Evolutionary conservation across 2,888 invertebrate genomes (phyloP).

Genomic region (Tromatobia lineatoria): DNA sequence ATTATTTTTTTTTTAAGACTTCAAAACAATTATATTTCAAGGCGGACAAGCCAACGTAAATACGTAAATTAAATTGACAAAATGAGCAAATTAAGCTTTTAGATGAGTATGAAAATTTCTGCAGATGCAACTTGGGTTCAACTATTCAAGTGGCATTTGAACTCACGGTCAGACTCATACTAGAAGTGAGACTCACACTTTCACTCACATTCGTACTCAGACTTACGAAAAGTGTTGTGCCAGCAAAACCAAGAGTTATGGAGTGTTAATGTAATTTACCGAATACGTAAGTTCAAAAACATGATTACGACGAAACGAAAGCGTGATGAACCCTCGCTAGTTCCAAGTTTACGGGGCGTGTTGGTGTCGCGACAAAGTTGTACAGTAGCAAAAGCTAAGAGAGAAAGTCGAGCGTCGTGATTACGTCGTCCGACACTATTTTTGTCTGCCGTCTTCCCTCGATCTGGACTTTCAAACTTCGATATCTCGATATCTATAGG

Average conservation of each 20-base stretch:
- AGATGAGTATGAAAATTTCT: background rate
- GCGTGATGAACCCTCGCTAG: background rate
- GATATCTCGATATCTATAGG: background rate
- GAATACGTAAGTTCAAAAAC: slow-evolving; percentile 1
- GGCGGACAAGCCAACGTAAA: too few relatives aligned
- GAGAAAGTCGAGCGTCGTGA: slow-evolving; percentile 15
- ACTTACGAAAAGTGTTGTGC: slow-evolving; percentile 13
- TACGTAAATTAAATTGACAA: background rate
- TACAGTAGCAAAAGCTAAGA: slow-evolving; percentile 1
- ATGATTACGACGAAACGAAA: slow-evolving; percentile 23
- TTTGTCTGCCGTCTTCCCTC: background rate
- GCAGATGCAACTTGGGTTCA: background rate
- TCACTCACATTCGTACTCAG: too few relatives aligned
- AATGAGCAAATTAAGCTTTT: background rate
- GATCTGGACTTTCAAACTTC: background rate
- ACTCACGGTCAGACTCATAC: too few relatives aligned
- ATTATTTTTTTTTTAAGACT: too few relatives aligned
- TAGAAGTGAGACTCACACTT: too few relatives aligned
- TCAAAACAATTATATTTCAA: too few relatives aligned
- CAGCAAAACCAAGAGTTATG: slow-evolving; percentile 33
- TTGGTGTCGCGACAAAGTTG: slow-evolving; percentile 26
- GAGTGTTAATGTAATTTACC: slow-evolving; percentile 40
- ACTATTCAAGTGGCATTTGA: background rate
- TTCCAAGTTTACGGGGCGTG: background rate
- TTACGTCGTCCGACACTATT: slow-evolving; percentile 31